Evolutionary conservation across 2,113 vertebrate species (phyloP).

Genomic region (Eublepharis macularius): DNA sequence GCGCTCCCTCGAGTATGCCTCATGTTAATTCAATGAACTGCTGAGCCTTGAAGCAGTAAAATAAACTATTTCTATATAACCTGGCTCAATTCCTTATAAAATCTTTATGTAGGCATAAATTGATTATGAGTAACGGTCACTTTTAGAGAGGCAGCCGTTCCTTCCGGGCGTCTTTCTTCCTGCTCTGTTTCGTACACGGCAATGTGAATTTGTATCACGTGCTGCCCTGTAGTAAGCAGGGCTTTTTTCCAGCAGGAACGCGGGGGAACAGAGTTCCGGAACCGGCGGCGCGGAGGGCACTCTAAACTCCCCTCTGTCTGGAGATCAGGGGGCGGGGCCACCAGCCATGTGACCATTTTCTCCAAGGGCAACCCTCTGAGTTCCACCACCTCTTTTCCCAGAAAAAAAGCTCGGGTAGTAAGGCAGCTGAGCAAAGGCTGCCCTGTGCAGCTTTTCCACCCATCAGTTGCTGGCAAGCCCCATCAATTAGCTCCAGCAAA

Average conservation of each 20-base stretch:
- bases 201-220: too few species aligned
- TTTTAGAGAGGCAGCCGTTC: background rate
- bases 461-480: background rate
- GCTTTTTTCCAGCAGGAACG: too few species aligned
- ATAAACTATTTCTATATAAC: background rate
- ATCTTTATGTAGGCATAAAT: background rate
- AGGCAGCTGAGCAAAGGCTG: too few species aligned
- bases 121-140: slow-evolving; percentile 45
- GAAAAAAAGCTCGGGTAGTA: too few species aligned
- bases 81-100: background rate
- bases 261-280: too few species aligned
- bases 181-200: background rate
- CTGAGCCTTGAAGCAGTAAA: background rate
- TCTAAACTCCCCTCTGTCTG: too few species aligned
- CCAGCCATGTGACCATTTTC: too few species aligned
- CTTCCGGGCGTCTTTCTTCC: background rate
- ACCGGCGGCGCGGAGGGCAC: too few species aligned
- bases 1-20: background rate
- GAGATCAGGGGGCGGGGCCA: too few species aligned
- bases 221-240: too few species aligned
- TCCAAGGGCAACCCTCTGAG: too few species aligned
- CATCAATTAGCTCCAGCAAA: background rate
- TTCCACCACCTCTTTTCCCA: too few species aligned
- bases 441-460: background rate
- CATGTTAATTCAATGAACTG: background rate